Percentiles rank a stretch among this genome's conserved stretches.
Evolutionary conservation across 2,797 vertebrate species (phyloP).

Genomic region (Xiphorhynchus erythropygius): DNA sequence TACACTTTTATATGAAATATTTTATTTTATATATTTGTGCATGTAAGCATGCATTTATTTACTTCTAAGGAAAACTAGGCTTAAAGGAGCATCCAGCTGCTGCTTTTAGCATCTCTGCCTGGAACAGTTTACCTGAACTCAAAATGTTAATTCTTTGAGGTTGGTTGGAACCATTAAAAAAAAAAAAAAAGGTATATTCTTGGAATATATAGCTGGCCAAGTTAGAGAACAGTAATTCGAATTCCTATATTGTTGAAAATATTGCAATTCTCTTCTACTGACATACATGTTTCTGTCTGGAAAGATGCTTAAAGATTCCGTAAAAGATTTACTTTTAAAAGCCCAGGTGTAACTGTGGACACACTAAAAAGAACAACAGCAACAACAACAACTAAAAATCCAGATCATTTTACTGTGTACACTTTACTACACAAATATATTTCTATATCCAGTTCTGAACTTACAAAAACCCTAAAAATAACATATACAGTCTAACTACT

Average conservation of each 20-base stretch:
- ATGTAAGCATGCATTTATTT: neutral
- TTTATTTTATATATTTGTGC: neutral
- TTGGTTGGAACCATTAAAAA: neutral
- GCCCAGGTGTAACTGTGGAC: neutral
- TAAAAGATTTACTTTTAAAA: neutral
- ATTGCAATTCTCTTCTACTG: neutral
- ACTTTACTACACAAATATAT: neutral
- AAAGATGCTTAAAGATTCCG: neutral
- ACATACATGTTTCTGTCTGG: neutral
- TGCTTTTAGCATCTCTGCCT: neutral
- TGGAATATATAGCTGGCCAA: neutral
- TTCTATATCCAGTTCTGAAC: neutral
- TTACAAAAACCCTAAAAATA: fast-evolving
- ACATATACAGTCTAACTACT: neutral
- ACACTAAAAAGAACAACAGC: neutral
- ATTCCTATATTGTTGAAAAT: neutral
- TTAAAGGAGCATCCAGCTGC: neutral
- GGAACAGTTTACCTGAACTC: neutral
- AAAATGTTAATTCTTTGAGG: neutral
- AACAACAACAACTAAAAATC: neutral
- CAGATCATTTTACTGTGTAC: neutral
- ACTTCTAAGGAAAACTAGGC: neutral
- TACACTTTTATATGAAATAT: neutral
- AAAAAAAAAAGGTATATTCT: neutral
- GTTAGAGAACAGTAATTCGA: neutral